Evolutionary conservation across 2,888 invertebrate genomes (phyloP).

Genomic region (Diogma glabrata): DNA sequence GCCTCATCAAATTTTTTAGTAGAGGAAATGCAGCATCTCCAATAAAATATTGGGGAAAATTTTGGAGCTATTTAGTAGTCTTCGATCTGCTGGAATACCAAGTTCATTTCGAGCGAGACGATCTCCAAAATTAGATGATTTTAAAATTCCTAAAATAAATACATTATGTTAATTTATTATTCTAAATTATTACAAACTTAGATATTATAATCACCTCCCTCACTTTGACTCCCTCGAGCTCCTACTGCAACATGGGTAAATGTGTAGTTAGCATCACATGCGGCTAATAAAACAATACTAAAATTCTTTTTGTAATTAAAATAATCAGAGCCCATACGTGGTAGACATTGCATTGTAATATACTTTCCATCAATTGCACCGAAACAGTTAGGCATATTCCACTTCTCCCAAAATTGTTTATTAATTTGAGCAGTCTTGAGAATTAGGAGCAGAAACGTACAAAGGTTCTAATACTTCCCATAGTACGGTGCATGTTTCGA

Average conservation of each 20-base stretch:
- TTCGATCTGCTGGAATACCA: neutral
- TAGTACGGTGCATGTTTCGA: conserved; percentile 8
- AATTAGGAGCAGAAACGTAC: neutral
- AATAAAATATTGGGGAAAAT: conserved; percentile 11
- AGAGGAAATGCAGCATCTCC: conserved; percentile 19
- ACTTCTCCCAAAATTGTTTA: conserved; percentile 17
- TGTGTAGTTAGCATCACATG: conserved; percentile 18
- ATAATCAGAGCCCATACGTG: conserved; percentile 18
- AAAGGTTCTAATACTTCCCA: conserved; percentile 1
- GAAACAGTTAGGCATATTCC: conserved; percentile 22
- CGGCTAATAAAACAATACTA: conserved; percentile 19
- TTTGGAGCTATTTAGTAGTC: neutral
- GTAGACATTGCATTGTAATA: conserved; percentile 18
- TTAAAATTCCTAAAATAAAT: conserved; percentile 6
- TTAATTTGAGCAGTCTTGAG: conserved; percentile 3
- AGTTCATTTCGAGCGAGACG: neutral
- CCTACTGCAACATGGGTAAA: too few species aligned
- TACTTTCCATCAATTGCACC: too few species aligned
- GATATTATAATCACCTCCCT: conserved; percentile 15
- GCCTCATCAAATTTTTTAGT: conserved; percentile 12
- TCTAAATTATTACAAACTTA: neutral
- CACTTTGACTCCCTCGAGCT: conserved; percentile 16
- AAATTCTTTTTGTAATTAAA: conserved; percentile 20
- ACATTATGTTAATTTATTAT: neutral
- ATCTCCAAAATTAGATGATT: conserved; percentile 10